A percentile compares a stretch with the other conserved stretches of the same genome.
phyloP scores from a whole-genome alignment of 1,140 invertebrate species.

The Ceratina calcarata region DNA sequence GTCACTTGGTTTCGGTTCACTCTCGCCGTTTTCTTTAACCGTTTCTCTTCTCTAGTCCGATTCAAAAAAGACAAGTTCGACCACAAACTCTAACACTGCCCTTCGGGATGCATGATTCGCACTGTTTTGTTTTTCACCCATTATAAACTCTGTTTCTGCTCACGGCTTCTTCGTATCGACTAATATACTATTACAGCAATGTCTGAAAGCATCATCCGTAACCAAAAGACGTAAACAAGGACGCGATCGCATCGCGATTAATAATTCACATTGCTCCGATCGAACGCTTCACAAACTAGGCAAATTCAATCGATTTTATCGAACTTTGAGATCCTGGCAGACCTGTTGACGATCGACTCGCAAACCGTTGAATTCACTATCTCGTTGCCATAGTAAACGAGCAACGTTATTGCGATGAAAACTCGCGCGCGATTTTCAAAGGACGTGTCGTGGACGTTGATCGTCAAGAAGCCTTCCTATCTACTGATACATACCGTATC shows the following conservation, averaged over 20 bases:
- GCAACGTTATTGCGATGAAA: neutral
- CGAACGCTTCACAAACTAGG: neutral
- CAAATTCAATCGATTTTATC: neutral
- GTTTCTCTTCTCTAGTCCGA: slow-evolving; percentile 2
- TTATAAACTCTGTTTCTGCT: neutral
- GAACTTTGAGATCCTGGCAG: neutral
- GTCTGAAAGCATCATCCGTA: too few species aligned
- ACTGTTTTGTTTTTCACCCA: neutral
- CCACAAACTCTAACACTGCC: neutral
- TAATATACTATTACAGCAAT: neutral
- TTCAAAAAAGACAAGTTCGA: slow-evolving; percentile 4
- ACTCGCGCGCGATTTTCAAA: too few species aligned
- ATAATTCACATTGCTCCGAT: too few species aligned
- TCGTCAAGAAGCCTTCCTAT: too few species aligned
- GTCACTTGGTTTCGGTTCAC: neutral
- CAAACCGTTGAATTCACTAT: too few species aligned
- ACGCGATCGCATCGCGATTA: too few species aligned
- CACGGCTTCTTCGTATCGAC: neutral
- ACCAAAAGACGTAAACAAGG: too few species aligned
- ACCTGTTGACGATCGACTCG: neutral
- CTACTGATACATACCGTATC: too few species aligned
- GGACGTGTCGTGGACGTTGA: neutral
- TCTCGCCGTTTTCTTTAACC: neutral
- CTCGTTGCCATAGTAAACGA: neutral
- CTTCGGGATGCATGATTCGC: neutral